Percentiles rank a stretch among this genome's conserved stretches.
These are phyloP conservation scores for Falcunculus frontatus DNA, from an alignment of 2,113 vertebrate genomes.

Conservation along the genomic window DNA sequence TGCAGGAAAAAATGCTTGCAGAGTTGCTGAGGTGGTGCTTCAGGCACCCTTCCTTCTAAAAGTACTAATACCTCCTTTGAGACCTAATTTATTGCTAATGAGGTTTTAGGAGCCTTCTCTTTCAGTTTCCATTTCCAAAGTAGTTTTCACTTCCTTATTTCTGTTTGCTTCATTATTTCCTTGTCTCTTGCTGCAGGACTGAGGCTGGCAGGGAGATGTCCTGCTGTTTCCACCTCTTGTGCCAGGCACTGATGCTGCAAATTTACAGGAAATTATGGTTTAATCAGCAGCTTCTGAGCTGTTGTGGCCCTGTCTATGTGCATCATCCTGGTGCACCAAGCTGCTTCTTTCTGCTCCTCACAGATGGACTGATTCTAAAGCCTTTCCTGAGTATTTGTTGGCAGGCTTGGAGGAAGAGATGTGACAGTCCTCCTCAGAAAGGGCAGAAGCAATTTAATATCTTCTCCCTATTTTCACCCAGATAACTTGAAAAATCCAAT, in stretches of 20 bases:
- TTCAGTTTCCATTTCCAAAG: neutral
- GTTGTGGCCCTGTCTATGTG: neutral
- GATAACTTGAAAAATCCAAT: neutral
- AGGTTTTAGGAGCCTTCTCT: neutral
- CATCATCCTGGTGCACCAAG: neutral
- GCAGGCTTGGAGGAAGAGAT: neutral
- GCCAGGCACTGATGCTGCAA: neutral
- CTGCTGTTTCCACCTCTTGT: neutral
- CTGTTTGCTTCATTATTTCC: neutral
- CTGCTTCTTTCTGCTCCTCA: neutral
- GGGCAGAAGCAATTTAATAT: neutral
- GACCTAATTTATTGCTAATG: neutral
- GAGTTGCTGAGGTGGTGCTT: neutral
- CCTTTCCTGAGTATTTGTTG: neutral
- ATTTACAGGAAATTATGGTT: neutral
- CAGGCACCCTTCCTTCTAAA: neutral
- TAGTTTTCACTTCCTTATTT: neutral
- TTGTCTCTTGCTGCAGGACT: neutral
- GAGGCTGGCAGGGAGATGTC: neutral
- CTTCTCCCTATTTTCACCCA: neutral
- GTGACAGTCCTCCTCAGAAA: neutral
- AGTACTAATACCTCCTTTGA: neutral
- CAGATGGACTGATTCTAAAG: neutral
- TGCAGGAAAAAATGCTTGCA: neutral
- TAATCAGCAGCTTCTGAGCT: slow-evolving; percentile 17